Evolutionary conservation across 2,113 vertebrate species (phyloP).

Genomic region (Lanius ludovicianus): DNA sequence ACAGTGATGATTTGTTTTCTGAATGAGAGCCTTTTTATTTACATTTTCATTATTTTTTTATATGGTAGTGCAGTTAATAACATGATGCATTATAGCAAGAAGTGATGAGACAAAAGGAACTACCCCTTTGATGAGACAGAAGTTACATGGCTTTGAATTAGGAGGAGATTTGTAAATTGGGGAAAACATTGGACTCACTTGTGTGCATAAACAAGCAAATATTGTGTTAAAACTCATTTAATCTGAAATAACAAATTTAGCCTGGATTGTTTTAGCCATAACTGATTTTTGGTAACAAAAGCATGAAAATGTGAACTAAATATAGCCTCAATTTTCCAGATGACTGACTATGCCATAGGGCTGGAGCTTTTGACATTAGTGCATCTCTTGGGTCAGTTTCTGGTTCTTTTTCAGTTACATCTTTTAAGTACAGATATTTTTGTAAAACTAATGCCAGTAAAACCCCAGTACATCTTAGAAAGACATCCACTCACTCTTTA

Average conservation of each 20-base stretch:
- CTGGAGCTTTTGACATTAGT: constrained; percentile 14
- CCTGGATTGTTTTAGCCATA: background rate
- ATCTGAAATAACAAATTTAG: constrained; percentile 26
- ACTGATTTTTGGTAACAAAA: constrained; percentile 50
- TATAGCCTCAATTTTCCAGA: constrained; percentile 42
- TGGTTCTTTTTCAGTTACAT: background rate
- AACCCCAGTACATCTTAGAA: background rate
- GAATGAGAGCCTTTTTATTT: background rate
- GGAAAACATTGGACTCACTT: background rate
- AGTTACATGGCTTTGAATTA: constrained; percentile 3
- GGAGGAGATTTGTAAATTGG: background rate
- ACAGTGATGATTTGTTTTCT: background rate
- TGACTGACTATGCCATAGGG: constrained; percentile 41
- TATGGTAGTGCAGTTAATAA: background rate
- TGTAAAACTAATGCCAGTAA: background rate
- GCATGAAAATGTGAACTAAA: constrained; percentile 49
- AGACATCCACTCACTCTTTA: background rate
- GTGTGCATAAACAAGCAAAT: constrained; percentile 17
- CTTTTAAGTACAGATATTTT: background rate
- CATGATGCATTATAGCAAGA: background rate
- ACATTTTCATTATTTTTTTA: background rate
- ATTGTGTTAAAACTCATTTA: background rate
- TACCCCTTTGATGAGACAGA: background rate
- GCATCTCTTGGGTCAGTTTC: background rate
- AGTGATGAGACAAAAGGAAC: background rate